Evolutionary conservation across 1,140 invertebrate species (phyloP), one percentile per base, ranked within the genome.

Genomic region (Drosophila busckii): DNA sequence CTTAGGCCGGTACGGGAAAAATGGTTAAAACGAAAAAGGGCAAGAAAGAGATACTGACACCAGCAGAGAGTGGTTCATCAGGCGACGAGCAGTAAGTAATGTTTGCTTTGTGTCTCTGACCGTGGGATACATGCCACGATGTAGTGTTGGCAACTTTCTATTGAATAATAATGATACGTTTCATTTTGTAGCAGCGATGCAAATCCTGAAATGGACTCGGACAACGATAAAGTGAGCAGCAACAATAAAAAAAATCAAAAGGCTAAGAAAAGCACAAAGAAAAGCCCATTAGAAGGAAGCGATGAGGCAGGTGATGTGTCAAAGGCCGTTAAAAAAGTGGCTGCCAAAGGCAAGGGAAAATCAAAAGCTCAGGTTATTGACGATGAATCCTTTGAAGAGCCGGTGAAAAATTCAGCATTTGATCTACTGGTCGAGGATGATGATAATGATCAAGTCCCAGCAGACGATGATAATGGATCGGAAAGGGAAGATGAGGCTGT

Each of bases 391-490:
- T 70, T 62, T 16, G 71, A 80, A 8, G 68, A 71, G 62, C 82
- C 89, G 35, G 88, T 88, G 3, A 89, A 90, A 44, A 89, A 90
- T 82, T 90, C 89, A 63, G 90, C 90, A 20, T 93, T 92, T 87
- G 90, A 91, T 32, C 83, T 92, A 7, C 83, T 92, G 52, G 88
- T 90, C 70, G 90, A 90, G 62, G 89, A 89, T 31, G 88, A 88
- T 7, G 88, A 88, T 9, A 84, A 88, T 17, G 66, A 82, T 48
- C 63, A 67, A 26, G 41, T 70, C 6, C 32, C 75, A 32, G 54
- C 80, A 20, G 54, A n/a, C n/a, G n/a, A n/a, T n/a, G 37, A 32
- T 54, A 67, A 26, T 42, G 34, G 7, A 4, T 87, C 87, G 19
- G 88, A 89, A 46, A 87, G 87, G 37, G 70, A 86, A 28, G 87